A percentile compares a stretch with the other conserved stretches of the same genome.
Conservation (phyloP, 2,113 vertebrate genomes). For the Xiphophorus hellerii region DNA sequence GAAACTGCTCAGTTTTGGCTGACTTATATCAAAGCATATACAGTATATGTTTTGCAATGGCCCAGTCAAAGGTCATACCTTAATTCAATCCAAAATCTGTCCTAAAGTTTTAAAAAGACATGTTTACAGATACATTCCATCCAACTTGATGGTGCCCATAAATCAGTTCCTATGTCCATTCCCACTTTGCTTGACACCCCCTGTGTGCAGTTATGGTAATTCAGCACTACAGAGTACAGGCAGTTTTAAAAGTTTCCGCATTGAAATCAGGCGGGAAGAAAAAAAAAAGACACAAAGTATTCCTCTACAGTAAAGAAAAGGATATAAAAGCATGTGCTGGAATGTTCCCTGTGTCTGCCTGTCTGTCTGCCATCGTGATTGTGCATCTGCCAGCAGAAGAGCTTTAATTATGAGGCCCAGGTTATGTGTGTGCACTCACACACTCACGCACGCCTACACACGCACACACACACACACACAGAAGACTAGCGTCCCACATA, state of each 20-base stretch:
- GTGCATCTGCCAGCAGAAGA: slow-evolving; percentile 72
- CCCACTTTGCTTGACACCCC: slow-evolving; percentile 6
- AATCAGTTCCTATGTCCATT: background rate
- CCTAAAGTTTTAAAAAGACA: no score
- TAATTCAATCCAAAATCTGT: background rate
- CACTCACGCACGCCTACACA: slow-evolving; percentile 10
- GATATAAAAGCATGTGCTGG: slow-evolving; percentile 55
- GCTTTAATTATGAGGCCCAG: slow-evolving; percentile 78
- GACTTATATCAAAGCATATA: background rate
- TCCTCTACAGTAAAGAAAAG: slow-evolving; percentile 43
- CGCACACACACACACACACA: slow-evolving; percentile 25
- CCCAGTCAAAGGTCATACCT: background rate
- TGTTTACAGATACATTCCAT: background rate
- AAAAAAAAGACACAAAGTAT: slow-evolving; percentile 32
- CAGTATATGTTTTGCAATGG: background rate
- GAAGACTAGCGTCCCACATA: slow-evolving; percentile 60
- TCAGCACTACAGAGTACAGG: no score
- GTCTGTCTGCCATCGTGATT: slow-evolving; percentile 69
- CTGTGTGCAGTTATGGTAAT: slow-evolving; percentile 47
- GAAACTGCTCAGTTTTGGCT: background rate
- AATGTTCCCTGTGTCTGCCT: slow-evolving; percentile 65
- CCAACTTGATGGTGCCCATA: background rate
- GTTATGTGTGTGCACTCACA: slow-evolving; percentile 44
- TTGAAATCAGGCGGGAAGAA: slow-evolving; percentile 42
- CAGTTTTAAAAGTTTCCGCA: no score